Evolutionary conservation across 2,888 invertebrate species (phyloP).

Genomic region (Galerucella calmariensis): DNA sequence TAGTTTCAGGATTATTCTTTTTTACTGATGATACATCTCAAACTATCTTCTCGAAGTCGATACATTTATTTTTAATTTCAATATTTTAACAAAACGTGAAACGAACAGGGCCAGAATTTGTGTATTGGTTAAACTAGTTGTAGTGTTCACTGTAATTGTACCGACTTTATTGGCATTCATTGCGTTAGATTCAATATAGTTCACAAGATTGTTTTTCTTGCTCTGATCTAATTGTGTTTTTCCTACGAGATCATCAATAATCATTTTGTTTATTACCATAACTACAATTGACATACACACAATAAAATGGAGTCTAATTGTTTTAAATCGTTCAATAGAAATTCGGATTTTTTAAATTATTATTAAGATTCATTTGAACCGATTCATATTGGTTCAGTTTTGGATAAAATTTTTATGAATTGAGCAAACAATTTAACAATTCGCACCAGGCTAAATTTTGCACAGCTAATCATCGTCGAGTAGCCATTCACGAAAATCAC

Average conservation of each 20-base stretch:
- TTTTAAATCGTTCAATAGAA: conserved; percentile 17
- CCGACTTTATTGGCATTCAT: neutral
- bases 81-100: too few relatives aligned
- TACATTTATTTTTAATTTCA: too few relatives aligned
- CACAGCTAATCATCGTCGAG: too few relatives aligned
- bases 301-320: conserved; percentile 13
- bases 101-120: too few relatives aligned
- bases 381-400: neutral
- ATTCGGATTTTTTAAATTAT: neutral
- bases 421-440: too few relatives aligned
- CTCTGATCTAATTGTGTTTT: conserved; percentile 10
- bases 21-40: too few relatives aligned
- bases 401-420: neutral
- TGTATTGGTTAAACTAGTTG: too few relatives aligned
- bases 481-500: too few relatives aligned
- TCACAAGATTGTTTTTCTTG: conserved; percentile 5
- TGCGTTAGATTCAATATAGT: neutral
- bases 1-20: too few relatives aligned
- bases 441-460: too few relatives aligned
- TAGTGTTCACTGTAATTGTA: neutral
- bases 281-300: conserved; percentile 3
- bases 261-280: conserved; percentile 21
- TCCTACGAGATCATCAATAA: conserved; percentile 4
- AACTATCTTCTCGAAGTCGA: too few relatives aligned
- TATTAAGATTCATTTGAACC: neutral